A percentile compares a stretch with the other conserved stretches of the same genome.
These are phyloP conservation scores for Epizoanthus stellaris DNA, from an alignment of 92 coral and sea anemone genomes.

Conservation along the genomic window DNA sequence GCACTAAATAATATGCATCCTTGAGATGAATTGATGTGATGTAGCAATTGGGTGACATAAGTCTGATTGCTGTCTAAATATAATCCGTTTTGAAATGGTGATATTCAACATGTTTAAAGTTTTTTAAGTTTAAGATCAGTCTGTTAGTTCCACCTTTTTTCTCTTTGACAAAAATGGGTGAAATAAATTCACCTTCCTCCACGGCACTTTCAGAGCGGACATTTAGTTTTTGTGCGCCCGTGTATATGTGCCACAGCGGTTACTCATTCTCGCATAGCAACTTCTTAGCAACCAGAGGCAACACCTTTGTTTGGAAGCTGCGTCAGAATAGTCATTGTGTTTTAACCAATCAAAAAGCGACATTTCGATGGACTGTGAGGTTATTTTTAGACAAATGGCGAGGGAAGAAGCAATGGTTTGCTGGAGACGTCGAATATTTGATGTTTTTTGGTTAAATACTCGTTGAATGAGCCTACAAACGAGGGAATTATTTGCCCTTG, in stretches of 20 bases:
- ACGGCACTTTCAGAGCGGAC: constrained; percentile 32
- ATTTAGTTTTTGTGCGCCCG: constrained; percentile 14
- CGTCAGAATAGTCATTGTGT: constrained; percentile 12
- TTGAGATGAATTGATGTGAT: too few species aligned
- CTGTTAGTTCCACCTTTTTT: constrained; percentile 29
- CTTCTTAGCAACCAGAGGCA: background rate
- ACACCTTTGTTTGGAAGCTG: background rate
- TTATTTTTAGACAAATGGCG: background rate
- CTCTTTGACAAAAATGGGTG: background rate
- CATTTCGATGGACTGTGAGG: background rate
- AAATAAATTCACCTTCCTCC: constrained; percentile 26
- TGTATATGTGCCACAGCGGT: background rate
- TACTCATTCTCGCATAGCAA: background rate
- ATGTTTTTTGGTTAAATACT: background rate
- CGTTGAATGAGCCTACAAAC: background rate
- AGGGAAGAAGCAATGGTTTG: background rate
- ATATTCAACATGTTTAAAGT: background rate
- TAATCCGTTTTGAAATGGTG: too few species aligned
- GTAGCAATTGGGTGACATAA: too few species aligned
- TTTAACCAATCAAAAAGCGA: constrained; percentile 2
- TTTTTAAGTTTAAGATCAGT: constrained; percentile 7
- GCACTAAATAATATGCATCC: too few species aligned
- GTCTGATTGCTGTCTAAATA: too few species aligned
- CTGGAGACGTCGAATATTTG: background rate
- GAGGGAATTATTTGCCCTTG: background rate